These are phyloP conservation scores for Tragelaphus eurycerus DNA, from an alignment of 2,797 vertebrate genomes.

Conservation along the genomic window DNA sequence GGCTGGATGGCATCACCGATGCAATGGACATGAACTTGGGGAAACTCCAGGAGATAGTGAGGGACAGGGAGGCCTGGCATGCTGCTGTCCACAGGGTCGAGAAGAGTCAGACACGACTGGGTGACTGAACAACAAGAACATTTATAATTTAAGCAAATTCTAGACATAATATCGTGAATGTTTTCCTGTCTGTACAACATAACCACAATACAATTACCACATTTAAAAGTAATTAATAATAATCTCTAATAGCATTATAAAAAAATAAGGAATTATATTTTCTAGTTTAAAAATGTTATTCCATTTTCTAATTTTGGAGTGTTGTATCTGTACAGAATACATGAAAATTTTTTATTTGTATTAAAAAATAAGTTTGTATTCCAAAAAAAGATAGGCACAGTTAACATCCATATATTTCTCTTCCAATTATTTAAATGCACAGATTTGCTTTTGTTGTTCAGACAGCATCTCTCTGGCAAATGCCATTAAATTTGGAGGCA, in stretches of 20 bases:
- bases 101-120: background rate
- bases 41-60: background rate
- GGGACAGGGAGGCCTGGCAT: background rate
- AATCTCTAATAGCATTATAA: background rate
- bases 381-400: background rate
- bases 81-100: accelerated
- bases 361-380: background rate
- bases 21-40: background rate
- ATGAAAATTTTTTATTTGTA: background rate
- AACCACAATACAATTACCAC: background rate
- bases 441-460: background rate
- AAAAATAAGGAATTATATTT: background rate
- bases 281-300: background rate
- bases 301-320: background rate
- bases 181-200: background rate
- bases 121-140: background rate
- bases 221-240: background rate
- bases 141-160: background rate
- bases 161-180: background rate
- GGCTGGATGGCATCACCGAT: background rate
- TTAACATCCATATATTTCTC: background rate
- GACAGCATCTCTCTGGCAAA: conserved; percentile 10
- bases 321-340: background rate
- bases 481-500: background rate
- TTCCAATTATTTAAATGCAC: background rate